phyloP scores from a whole-genome alignment of 2,888 invertebrate genomes.

The Sarcophaga rosellei region DNA sequence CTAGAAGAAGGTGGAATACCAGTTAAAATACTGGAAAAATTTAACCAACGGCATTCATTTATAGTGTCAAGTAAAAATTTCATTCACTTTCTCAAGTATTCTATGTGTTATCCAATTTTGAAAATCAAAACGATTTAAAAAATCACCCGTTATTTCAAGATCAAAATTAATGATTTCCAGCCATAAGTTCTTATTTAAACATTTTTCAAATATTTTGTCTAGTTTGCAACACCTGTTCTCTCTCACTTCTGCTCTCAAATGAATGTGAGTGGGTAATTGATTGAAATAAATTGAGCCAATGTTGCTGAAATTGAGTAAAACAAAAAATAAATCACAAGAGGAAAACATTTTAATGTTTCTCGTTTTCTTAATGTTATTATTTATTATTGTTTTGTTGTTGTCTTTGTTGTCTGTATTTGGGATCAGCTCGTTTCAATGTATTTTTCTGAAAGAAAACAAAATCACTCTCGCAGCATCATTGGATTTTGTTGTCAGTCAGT shows the following conservation, averaged over 20 bases:
- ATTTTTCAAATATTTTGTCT: background rate
- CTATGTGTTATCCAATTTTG: background rate
- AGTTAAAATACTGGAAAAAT: no score
- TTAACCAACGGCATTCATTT: no score
- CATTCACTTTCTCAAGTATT: background rate
- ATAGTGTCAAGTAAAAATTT: no score
- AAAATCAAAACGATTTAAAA: background rate
- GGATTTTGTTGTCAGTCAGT: conserved; percentile 68
- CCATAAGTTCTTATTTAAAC: no score
- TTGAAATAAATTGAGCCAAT: conserved; percentile 46
- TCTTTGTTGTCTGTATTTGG: conserved; percentile 9
- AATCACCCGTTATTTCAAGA: no score
- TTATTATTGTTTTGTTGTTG: conserved; percentile 46
- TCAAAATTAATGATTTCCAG: no score
- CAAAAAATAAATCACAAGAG: conserved; percentile 23
- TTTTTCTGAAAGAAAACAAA: background rate
- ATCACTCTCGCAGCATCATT: conserved; percentile 65
- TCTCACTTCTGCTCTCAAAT: conserved; percentile 5
- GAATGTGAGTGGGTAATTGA: background rate
- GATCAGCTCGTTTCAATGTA: no score
- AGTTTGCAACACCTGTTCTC: conserved; percentile 19
- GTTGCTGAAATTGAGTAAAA: conserved; percentile 44
- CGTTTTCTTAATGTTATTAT: conserved; percentile 24
- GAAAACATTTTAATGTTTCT: conserved; percentile 43
- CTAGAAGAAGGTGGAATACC: no score